A percentile compares a stretch with the other conserved stretches of the same genome.
These are phyloP conservation scores for Harlomillsia oculata DNA, from an alignment of 1,140 invertebrate species.

Conservation along the genomic window DNA sequence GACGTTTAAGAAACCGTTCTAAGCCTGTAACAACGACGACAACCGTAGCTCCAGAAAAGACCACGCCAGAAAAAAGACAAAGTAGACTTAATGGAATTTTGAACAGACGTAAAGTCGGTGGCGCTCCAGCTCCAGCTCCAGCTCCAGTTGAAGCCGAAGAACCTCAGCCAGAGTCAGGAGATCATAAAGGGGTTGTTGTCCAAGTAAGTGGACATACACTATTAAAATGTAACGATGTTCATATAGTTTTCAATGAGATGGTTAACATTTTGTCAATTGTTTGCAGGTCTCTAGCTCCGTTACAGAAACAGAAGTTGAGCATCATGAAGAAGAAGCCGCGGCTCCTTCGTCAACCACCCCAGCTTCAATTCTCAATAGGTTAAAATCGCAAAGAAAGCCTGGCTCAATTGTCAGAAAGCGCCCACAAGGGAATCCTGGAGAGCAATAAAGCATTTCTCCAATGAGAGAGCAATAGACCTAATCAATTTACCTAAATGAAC, in stretches of 20 bases:
- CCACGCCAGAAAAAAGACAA: conserved; percentile 18
- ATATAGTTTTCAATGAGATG: not conserved
- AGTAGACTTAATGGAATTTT: conserved; percentile 29
- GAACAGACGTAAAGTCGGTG: conserved; percentile 25
- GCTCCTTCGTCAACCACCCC: conserved; percentile 17
- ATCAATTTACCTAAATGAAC: too few species aligned
- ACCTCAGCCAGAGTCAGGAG: not conserved
- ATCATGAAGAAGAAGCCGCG: conserved; percentile 1
- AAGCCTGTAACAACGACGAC: conserved; percentile 19
- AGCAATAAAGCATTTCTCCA: not conserved
- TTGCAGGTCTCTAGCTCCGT: conserved; percentile 30
- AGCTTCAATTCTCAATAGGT: conserved; percentile 30
- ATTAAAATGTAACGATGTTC: not conserved
- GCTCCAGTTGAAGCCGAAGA: conserved; percentile 11
- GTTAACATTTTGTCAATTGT: not conserved
- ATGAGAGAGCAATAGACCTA: conserved; percentile 14
- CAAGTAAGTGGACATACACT: conserved; percentile 3
- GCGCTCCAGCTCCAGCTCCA: not conserved
- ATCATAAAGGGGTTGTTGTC: conserved; percentile 7
- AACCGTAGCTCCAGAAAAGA: not conserved
- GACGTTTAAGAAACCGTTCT: conserved; percentile 23
- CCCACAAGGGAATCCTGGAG: not conserved
- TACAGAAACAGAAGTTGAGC: conserved; percentile 29
- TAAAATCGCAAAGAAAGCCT: conserved; percentile 33
- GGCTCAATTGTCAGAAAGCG: conserved; percentile 27